Evolutionary conservation across 1,140 invertebrate species (phyloP).

Genomic region (Hydropsyche tenuis): DNA sequence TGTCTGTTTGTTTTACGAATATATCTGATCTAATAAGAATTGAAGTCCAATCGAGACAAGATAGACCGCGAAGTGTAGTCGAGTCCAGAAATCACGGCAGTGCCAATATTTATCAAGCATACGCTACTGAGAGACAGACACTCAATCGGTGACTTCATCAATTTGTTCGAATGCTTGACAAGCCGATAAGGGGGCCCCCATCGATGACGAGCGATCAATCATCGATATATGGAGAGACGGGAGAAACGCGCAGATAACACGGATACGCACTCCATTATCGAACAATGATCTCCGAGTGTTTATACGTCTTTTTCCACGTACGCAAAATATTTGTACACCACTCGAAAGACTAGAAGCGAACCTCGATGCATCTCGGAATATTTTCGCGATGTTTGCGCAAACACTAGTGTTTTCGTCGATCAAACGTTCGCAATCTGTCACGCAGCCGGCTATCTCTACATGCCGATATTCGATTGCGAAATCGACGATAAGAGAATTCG

Average conservation of each 20-base stretch:
- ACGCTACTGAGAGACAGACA: too few species aligned
- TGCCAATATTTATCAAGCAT: too few species aligned
- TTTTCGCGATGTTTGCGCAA: background rate
- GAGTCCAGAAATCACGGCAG: too few species aligned
- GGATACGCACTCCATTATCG: conserved; percentile 32
- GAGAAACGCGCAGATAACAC: conserved; percentile 9
- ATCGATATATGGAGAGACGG: too few species aligned
- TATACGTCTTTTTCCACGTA: background rate
- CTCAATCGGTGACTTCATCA: conserved; percentile 32
- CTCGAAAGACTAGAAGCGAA: background rate
- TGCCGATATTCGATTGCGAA: background rate
- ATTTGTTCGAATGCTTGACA: conserved; percentile 32
- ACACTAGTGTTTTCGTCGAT: too few species aligned
- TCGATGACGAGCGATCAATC: conserved; percentile 14
- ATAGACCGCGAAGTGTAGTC: too few species aligned
- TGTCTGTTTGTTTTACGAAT: too few species aligned
- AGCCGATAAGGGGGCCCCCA: conserved; percentile 14
- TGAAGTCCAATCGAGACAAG: too few species aligned
- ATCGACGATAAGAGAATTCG: too few species aligned
- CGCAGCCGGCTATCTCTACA: background rate
- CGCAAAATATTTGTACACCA: conserved; percentile 3
- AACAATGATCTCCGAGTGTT: conserved; percentile 32
- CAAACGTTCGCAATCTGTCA: background rate
- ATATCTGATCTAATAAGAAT: too few species aligned
- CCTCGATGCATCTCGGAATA: background rate